These are phyloP conservation scores for Muscina levida DNA, from an alignment of 2,888 invertebrate genomes.

Conservation along the genomic window DNA sequence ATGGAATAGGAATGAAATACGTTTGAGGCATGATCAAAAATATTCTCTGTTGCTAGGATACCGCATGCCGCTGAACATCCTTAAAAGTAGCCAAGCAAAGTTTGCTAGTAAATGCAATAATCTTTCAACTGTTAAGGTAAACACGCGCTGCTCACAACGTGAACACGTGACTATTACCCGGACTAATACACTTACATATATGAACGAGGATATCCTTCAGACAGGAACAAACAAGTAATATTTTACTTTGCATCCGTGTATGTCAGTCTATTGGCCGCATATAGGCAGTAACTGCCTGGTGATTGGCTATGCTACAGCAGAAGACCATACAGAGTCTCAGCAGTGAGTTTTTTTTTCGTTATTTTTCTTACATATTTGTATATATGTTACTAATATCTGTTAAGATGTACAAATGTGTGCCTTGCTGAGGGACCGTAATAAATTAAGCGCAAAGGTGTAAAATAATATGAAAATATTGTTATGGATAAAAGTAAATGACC, in stretches of 20 bases:
- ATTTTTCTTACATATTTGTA: not conserved
- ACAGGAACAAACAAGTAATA: conserved; percentile 9
- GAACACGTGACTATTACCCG: conserved; percentile 61
- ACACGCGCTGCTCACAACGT: conserved; percentile 39
- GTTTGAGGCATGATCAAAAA: conserved; percentile 53
- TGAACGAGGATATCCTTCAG: conserved; percentile 4
- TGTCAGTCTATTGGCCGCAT: not conserved
- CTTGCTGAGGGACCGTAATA: conserved; percentile 25
- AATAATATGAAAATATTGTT: conserved; percentile 51
- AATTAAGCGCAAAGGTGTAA: conserved; percentile 53
- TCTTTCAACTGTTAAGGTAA: conserved; percentile 70
- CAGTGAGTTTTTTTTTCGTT: not conserved
- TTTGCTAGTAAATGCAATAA: conserved; percentile 72
- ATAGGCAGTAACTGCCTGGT: conserved; percentile 31
- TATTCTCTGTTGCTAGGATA: conserved; percentile 70
- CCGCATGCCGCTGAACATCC: conserved; percentile 63
- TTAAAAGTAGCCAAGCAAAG: conserved; percentile 12
- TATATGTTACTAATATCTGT: conserved; percentile 33
- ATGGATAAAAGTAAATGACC: conserved; percentile 38
- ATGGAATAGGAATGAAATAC: conserved; percentile 68
- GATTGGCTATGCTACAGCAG: conserved; percentile 22
- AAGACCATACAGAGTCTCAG: not conserved
- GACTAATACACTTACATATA: not conserved
- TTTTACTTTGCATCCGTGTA: not conserved
- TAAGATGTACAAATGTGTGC: conserved; percentile 4